Percentiles rank a stretch among this genome's conserved stretches.
phyloP scores from a whole-genome alignment of 53 echinoderm and acorn worm species.

The Zoroaster sp. region DNA sequence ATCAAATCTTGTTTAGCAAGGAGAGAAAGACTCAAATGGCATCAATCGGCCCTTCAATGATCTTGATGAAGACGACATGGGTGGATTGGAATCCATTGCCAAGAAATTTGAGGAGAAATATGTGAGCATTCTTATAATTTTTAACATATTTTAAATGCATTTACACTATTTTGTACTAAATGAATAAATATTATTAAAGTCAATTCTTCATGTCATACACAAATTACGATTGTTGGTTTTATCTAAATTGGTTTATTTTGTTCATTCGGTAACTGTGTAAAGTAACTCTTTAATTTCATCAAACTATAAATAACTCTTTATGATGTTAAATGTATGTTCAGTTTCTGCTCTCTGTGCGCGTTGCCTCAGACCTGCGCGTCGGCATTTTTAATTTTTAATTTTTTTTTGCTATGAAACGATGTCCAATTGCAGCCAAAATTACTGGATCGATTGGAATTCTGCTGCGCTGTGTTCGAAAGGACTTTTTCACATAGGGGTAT shows the following conservation, averaged over 20 bases:
- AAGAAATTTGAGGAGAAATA: slow-evolving; percentile 99
- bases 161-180: background rate
- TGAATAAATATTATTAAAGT: background rate
- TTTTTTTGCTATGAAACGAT: too few relatives aligned
- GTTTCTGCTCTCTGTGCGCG: too few relatives aligned
- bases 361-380: too few relatives aligned
- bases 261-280: background rate
- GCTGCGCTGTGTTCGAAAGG: too few relatives aligned
- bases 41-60: slow-evolving; percentile 75
- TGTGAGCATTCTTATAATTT: slow-evolving; percentile 7
- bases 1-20: slow-evolving; percentile 30
- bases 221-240: background rate
- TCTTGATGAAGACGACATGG: slow-evolving; percentile 86
- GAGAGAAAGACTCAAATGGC: slow-evolving; percentile 42
- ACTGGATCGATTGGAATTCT: too few relatives aligned
- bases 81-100: slow-evolving; percentile 81
- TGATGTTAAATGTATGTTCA: too few relatives aligned
- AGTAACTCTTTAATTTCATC: background rate
- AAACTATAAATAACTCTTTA: too few relatives aligned
- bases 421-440: too few relatives aligned
- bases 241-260: background rate
- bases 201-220: background rate
- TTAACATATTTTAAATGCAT: background rate
- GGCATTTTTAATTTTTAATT: too few relatives aligned
- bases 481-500: too few relatives aligned